These are phyloP conservation scores for Pyrgus malvae DNA, from an alignment of 2,888 invertebrate species.

Conservation along the genomic window DNA sequence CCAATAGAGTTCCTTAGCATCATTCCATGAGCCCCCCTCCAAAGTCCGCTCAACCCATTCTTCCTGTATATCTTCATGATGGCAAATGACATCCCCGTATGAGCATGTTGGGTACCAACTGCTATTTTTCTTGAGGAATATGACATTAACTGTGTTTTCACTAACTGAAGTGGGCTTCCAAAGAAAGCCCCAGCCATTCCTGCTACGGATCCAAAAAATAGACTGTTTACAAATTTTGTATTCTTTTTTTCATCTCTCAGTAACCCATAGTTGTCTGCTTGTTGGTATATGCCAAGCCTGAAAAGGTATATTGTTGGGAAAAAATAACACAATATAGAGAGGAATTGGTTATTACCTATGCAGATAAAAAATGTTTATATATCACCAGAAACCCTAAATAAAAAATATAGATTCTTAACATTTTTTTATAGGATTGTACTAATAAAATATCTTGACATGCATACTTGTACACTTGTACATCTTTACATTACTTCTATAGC, in stretches of 20 bases:
- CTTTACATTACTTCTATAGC: no score
- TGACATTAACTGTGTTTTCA: constrained; percentile 94
- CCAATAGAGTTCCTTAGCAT: constrained; percentile 90
- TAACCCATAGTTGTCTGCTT: constrained; percentile 85
- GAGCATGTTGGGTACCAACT: constrained; percentile 93
- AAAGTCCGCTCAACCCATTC: constrained; percentile 81
- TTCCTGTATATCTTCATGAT: constrained; percentile 81
- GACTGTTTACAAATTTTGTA: constrained; percentile 85
- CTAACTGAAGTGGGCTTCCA: constrained; percentile 94
- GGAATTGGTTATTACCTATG: no score
- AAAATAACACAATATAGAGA: not conserved
- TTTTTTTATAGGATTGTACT: no score
- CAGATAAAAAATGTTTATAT: no score
- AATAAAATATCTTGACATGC: no score
- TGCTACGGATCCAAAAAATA: constrained; percentile 87
- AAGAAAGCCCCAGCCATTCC: constrained; percentile 89
- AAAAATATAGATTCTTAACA: no score
- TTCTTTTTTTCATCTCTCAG: constrained; percentile 84
- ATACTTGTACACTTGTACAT: no score
- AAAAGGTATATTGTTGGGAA: constrained; percentile 37
- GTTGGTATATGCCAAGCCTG: constrained; percentile 89
- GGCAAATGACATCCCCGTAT: constrained; percentile 85
- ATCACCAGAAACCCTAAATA: no score
- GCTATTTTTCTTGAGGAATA: constrained; percentile 89
- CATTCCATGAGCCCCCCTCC: constrained; percentile 89